A percentile compares a stretch with the other conserved stretches of the same genome.
phyloP scores from a whole-genome alignment of 2,113 vertebrate genomes.

The Bubo blakistoni region DNA sequence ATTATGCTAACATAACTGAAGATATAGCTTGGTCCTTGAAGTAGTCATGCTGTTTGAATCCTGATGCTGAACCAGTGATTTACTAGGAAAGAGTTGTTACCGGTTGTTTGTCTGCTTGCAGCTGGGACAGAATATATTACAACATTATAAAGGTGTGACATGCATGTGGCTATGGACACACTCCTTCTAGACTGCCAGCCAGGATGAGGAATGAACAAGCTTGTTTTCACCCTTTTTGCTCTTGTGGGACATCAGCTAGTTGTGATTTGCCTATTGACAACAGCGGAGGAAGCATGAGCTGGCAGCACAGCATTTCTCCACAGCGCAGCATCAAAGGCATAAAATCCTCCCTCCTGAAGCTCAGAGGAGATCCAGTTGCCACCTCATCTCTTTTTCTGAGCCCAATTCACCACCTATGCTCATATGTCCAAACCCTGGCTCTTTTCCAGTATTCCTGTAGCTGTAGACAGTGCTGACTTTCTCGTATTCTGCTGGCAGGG shows the following conservation, averaged over 20 bases:
- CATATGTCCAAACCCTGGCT: background rate
- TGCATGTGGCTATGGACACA: background rate
- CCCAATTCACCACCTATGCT: background rate
- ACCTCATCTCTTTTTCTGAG: background rate
- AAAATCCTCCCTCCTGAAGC: background rate
- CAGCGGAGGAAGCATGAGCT: fast-evolving
- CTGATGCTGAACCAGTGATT: background rate
- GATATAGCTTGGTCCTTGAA: background rate
- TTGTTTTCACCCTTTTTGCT: background rate
- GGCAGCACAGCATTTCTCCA: background rate
- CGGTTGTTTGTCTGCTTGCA: background rate
- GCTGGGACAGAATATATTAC: background rate
- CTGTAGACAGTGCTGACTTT: background rate
- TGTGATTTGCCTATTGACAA: background rate
- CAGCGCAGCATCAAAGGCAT: background rate
- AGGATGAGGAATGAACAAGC: background rate
- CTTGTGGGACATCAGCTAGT: background rate
- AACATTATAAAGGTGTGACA: background rate
- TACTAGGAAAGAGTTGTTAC: background rate
- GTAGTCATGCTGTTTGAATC: background rate
- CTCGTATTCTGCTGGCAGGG: background rate
- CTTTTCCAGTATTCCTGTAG: background rate
- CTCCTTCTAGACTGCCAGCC: background rate
- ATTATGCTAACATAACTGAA: background rate
- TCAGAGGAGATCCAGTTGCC: background rate